Evolutionary conservation across 2,888 invertebrate genomes (phyloP).

Genomic region (Tuberolachnus salignus): DNA sequence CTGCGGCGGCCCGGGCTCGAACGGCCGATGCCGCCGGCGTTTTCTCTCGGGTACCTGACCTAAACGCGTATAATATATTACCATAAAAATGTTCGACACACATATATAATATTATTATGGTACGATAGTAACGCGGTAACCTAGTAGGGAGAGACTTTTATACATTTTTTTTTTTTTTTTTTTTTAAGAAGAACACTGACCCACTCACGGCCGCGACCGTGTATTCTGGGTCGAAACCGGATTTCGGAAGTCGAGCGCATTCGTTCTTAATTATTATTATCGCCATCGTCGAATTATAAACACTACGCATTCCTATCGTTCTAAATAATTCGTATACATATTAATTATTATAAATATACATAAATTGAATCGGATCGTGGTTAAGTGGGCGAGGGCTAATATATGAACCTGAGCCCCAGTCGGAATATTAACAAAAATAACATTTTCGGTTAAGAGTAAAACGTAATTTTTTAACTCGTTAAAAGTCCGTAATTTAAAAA

Average conservation of each 20-base stretch:
- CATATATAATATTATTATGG: constrained; percentile 18
- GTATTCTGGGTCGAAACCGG: constrained; percentile 36
- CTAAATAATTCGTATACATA: constrained; percentile 24
- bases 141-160: constrained; percentile 40
- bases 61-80: constrained; percentile 37
- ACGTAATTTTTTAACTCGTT: too few relatives aligned
- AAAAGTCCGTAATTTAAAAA: too few relatives aligned
- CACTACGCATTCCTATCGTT: neutral
- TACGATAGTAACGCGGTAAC: constrained; percentile 39
- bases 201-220: constrained; percentile 35
- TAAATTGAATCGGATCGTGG: too few relatives aligned
- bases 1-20: neutral
- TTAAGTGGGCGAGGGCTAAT: too few relatives aligned
- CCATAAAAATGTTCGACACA: constrained; percentile 52
- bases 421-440: too few relatives aligned
- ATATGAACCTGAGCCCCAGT: too few relatives aligned
- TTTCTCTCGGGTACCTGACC: constrained; percentile 46
- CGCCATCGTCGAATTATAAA: constrained; percentile 43
- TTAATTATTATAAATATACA: too few relatives aligned
- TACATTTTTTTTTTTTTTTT: constrained; percentile 11
- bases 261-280: constrained; percentile 17
- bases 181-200: constrained; percentile 43
- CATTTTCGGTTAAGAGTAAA: too few relatives aligned
- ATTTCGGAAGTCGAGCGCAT: constrained; percentile 48
- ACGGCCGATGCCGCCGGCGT: constrained; percentile 24